Evolutionary conservation across 1,140 invertebrate species (phyloP), one percentile per base, ranked within the genome.

Genomic region (Myzus persicae): DNA sequence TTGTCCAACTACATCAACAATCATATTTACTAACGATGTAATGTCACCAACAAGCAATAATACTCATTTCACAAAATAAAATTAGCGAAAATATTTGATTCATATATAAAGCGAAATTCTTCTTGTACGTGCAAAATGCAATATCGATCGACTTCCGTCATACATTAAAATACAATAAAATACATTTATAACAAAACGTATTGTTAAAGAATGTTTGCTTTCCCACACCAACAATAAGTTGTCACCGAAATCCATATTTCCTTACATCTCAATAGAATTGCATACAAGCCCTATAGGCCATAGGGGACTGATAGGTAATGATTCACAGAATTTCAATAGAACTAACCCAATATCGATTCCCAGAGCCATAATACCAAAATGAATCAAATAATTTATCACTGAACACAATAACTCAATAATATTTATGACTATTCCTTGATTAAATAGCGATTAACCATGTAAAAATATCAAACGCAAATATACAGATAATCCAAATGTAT

Each of bases 131-230:
- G 51, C 26, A 42, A 90, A 59, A 59, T 90, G 24, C 40, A n/a
- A 90, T 67, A 67, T n/a, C 38, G 51, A 67, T 67, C 51, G 40
- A 42, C 54, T 42, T 44, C 24, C 40, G 89, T 42, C 26, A 59
- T 90, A 54, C 36, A 38, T 89, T 54, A 54, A 51, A 54, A 90
- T 44, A 90, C 89, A n/a, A 44, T 67, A 44, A 42, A 26, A 89
- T 14, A 89, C 24, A 87, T 89, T 54, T n/a, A 89, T 40, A 24
- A 89, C 22, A 89, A 89, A 89, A 89, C 3, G 51, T 38, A 67
- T 67, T 67, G 40, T 90, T 31, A 59, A 40, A 59, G 3, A 40
- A 31, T 85, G 81, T 93, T 93, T 93, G 81, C 26, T 92, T 92
- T 92, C 76, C 9, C 76, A 81, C 59, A 91, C 26, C 26, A 46